Evolutionary conservation across 2,888 invertebrate genomes (phyloP), one percentile per base, ranked within the genome.

Genomic region (Elysia crispata): DNA sequence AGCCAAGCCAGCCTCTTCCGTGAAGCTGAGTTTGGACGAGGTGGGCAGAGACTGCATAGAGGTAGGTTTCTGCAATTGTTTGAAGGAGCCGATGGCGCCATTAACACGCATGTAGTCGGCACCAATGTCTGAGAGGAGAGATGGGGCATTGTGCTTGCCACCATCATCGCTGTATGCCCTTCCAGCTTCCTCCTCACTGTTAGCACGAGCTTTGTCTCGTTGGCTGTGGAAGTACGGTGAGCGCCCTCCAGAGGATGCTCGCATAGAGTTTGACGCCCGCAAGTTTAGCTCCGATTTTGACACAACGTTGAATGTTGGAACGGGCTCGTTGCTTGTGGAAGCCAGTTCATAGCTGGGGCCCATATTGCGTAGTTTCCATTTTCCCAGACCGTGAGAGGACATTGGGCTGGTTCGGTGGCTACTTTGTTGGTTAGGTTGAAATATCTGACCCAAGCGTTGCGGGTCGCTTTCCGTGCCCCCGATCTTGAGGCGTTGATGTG

Each of bases 1-100:
- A 90, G 97, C 97, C 91, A 96, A 95, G 91, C 96, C 96, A 89
- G 97, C 96, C 84, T 90, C 91, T 83, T 97, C 97, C 82, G 92
- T 92, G 93, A 92, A 93, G 85, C 90, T 90, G 88, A 89, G 89
- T 86, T 89, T 89, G 77, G 87, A 86, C 70, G 91, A 96, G 93
- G 97, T 97, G 93, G 98, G 97, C 94, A 98, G 96, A 94, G 98
- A 98, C 93, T 97, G 95, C 89, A 89, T 89, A 93, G 98, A 98
- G 93, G 87, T 96, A 94, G 98, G 98, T 95, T 98, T 98, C 94
- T 97, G 97, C 93, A 98, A 95, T 95, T 98, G 97, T 93, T 97
- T 97, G 93, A 98, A 98, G 92, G 97, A 97, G 88, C 97, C 95
- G 94, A 98, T 97, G 90, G 97, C 98, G 85, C 98, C 98, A 93